Evolutionary conservation across 2,797 vertebrate genomes (phyloP).

Genomic region (Gallirallus australis): DNA sequence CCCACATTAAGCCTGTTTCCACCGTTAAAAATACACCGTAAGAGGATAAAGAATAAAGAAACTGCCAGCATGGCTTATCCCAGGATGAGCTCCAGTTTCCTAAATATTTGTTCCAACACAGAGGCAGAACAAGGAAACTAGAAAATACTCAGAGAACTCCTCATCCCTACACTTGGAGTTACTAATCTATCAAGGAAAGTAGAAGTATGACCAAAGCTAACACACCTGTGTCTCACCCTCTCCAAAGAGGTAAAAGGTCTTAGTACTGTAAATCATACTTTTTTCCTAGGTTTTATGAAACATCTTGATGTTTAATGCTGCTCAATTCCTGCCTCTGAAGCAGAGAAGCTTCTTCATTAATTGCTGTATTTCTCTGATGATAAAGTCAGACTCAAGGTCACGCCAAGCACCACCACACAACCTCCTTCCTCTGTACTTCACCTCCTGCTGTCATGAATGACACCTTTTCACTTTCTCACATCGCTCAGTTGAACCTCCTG

Average conservation of each 20-base stretch:
- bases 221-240: not conserved
- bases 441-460: not conserved
- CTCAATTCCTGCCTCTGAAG: not conserved
- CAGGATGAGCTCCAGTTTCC: not conserved
- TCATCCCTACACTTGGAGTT: not conserved
- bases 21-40: not conserved
- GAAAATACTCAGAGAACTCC: not conserved
- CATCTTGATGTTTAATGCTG: not conserved
- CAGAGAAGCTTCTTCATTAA: not conserved
- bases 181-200: not conserved
- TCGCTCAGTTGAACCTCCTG: not conserved
- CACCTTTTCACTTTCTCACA: not conserved
- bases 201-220: not conserved
- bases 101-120: not conserved
- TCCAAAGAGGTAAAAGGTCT: not conserved
- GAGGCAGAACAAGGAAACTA: not conserved
- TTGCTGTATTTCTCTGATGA: not conserved
- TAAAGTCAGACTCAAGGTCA: not conserved
- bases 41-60: not conserved
- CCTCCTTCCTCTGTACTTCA: not conserved
- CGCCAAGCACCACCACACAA: accelerated
- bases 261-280: not conserved
- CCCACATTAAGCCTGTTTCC: not conserved
- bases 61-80: not conserved
- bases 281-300: not conserved